A percentile compares a stretch with the other conserved stretches of the same genome.
Conservation (phyloP, 2,888 invertebrate species). For the Eulithis prunata region DNA sequence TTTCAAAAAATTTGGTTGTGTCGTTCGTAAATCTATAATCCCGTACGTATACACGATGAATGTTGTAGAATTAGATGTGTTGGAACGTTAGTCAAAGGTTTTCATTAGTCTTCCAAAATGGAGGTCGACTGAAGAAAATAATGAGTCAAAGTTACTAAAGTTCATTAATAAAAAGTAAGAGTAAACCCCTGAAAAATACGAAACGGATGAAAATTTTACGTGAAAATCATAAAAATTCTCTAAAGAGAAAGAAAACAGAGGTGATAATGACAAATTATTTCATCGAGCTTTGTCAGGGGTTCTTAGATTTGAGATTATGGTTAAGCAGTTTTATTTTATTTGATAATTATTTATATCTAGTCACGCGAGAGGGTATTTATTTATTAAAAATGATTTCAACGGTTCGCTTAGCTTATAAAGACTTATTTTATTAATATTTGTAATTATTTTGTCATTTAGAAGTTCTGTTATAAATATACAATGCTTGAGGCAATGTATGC, state of each 20-base stretch:
- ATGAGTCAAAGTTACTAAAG: slow-evolving; percentile 68
- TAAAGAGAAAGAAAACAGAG: background rate
- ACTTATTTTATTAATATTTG: slow-evolving; percentile 38
- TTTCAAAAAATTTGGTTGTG: slow-evolving; percentile 60
- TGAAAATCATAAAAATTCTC: background rate
- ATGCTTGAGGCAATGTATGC: slow-evolving; percentile 44
- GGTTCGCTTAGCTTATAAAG: slow-evolving; percentile 58
- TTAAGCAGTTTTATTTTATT: slow-evolving; percentile 50
- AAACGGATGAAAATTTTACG: background rate
- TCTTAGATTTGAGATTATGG: background rate
- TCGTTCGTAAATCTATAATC: slow-evolving; percentile 50
- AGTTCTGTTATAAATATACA: slow-evolving; percentile 18
- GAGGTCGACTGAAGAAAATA: slow-evolving; percentile 70
- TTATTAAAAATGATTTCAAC: slow-evolving; percentile 51
- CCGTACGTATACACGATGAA: slow-evolving; percentile 67
- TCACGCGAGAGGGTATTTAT: slow-evolving; percentile 61
- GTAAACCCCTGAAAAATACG: background rate
- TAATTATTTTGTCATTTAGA: background rate
- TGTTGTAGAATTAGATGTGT: slow-evolving; percentile 56
- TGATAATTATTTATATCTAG: slow-evolving; percentile 55
- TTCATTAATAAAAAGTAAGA: slow-evolving; percentile 60
- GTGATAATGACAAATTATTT: background rate
- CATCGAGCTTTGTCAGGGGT: slow-evolving; percentile 4
- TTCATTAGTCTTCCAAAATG: slow-evolving; percentile 76
- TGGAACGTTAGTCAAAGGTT: slow-evolving; percentile 44